phyloP scores from a whole-genome alignment of 2,113 vertebrate genomes.

The Terrapene triunguis region DNA sequence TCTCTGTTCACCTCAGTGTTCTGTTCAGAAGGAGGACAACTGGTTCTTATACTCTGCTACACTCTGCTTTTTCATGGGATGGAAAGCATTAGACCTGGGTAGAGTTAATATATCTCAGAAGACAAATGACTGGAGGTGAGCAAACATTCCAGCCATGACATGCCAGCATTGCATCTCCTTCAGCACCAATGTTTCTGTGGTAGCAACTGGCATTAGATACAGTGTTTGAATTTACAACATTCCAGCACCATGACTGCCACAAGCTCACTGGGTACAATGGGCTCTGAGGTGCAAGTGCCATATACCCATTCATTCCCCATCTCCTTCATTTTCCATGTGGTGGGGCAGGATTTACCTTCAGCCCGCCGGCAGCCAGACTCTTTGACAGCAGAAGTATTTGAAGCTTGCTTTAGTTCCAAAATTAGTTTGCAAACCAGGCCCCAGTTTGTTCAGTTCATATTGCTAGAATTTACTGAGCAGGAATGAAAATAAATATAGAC shows the following conservation, averaged over 20 bases:
- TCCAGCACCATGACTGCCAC: not conserved
- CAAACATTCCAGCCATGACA: not conserved
- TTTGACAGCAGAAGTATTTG: not conserved
- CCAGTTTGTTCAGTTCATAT: not conserved
- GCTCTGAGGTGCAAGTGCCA: accelerated
- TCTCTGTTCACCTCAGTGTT: not conserved
- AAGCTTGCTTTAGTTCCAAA: not conserved
- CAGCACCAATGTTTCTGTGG: not conserved
- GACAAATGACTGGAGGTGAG: not conserved
- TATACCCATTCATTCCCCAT: not conserved
- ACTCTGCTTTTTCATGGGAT: not conserved
- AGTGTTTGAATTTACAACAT: not conserved
- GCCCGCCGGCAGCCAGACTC: accelerated
- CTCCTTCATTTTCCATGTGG: not conserved
- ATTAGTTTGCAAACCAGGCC: not conserved
- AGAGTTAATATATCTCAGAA: constrained; percentile 49
- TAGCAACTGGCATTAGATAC: not conserved
- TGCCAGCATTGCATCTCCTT: constrained; percentile 2
- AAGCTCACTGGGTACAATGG: not conserved
- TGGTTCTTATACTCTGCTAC: not conserved
- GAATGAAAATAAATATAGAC: not conserved
- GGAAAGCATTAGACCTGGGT: constrained; percentile 43
- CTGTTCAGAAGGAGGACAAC: constrained; percentile 19
- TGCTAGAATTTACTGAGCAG: not conserved
- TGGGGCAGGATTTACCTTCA: not conserved